Evolutionary conservation across 2,797 vertebrate genomes (phyloP).

Genomic region (Myotis pilosus): DNA sequence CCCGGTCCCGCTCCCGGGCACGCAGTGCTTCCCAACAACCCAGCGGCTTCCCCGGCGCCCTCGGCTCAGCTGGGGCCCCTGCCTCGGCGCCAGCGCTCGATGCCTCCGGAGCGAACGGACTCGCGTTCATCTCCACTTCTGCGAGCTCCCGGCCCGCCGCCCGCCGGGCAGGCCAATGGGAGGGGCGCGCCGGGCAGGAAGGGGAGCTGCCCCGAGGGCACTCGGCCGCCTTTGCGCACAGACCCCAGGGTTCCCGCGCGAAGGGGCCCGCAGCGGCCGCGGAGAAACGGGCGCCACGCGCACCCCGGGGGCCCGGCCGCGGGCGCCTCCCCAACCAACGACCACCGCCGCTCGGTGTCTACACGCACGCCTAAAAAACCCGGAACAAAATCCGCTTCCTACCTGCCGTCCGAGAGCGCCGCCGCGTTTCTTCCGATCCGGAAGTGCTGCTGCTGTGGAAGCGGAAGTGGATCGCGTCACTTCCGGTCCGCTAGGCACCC

Average conservation of each 20-base stretch:
- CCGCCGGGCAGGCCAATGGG: too few species aligned
- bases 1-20: too few species aligned
- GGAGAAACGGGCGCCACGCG: background rate
- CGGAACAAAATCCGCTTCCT: fast-evolving
- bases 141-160: too few species aligned
- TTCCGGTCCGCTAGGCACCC: background rate
- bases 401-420: background rate
- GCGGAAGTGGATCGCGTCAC: background rate
- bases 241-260: background rate
- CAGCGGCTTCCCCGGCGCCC: background rate
- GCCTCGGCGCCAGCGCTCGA: too few species aligned
- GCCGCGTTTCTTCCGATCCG: background rate
- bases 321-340: background rate
- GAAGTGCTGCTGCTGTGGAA: background rate
- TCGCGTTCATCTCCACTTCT: fast-evolving
- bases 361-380: fast-evolving
- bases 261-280: background rate
- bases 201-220: too few species aligned
- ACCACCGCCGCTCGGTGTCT: background rate
- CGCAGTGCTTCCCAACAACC: background rate
- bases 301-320: too few species aligned
- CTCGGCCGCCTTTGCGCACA: too few species aligned
- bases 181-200: too few species aligned
- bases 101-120: too few species aligned
- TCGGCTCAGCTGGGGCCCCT: background rate